Evolutionary conservation across 2,797 vertebrate species (phyloP), one percentile per base, ranked within the genome.

Genomic region (Siniperca obscura): DNA sequence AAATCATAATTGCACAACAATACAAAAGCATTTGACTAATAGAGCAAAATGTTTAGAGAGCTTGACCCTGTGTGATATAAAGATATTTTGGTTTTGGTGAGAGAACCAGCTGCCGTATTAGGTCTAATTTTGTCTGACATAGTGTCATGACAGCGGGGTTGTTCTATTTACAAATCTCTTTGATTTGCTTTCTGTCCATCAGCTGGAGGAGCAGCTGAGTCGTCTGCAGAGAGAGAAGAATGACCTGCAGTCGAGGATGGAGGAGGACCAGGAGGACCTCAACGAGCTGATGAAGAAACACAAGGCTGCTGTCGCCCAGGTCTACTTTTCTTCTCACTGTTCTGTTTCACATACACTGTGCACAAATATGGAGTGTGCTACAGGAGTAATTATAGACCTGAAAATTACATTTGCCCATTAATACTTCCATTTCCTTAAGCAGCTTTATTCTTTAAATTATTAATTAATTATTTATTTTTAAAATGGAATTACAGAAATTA

Each of bases 271-370:
- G 92, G 98, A 99, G 86, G 98, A 99, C 93, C 96, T 99, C 91
- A 99, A 99, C 0, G 98, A 99, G 86, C 95, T 99, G 85, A 98
- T 99, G 97, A 99, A 99, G 95, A 99, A 99, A 86, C 98, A 99
- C 94, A 99, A 99, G 88, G 96, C 97, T 0, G 96, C 97, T 0
- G 97, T 99, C 72, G 95, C 97, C 25, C 98, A 99, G 98, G 98
- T 99, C 88, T 88, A 73, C 34, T 56, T 34, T 16, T 64, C 9
- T 56, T 3, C 16, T 73, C 38, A 42, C 3, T 6, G 1, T 36
- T 38, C 19, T 36, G 9, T 40, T 34, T 72, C 19, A 71, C 14
- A 53, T 11, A 78, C 42, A 56, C 4, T 36, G 12, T 21, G 68
- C 3, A 48, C 42, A 76, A 38, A 68, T 27, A 30, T 38, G 11